These are phyloP conservation scores for Autographa pulchrina DNA, from an alignment of 2,888 invertebrate genomes.

Conservation along the genomic window DNA sequence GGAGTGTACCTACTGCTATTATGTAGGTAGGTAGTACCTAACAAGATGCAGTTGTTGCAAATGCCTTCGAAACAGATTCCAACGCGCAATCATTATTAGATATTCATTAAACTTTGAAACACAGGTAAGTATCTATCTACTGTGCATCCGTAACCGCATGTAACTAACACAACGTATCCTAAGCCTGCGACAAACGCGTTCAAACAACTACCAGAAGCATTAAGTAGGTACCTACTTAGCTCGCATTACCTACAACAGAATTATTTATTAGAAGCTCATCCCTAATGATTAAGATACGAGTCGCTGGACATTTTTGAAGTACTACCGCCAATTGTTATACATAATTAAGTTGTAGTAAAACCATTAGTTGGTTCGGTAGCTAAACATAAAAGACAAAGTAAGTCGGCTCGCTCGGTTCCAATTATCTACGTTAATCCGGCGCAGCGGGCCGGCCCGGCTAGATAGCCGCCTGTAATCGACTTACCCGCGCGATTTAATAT, in stretches of 20 bases:
- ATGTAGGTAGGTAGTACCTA: too few species aligned
- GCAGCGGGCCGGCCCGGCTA: constrained; percentile 69
- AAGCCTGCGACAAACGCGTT: not conserved
- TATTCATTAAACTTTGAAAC: not conserved
- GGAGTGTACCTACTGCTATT: too few species aligned
- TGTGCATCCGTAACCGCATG: not conserved
- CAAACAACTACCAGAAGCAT: not conserved
- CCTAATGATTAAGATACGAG: constrained; percentile 27
- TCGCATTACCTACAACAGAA: constrained; percentile 21
- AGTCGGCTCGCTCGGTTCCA: constrained; percentile 64
- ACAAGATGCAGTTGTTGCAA: not conserved
- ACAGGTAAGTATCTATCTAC: not conserved
- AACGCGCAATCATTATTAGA: not conserved
- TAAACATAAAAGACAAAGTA: constrained; percentile 59
- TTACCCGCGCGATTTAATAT: constrained; percentile 82
- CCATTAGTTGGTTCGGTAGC: constrained; percentile 51
- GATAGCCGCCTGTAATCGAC: constrained; percentile 78
- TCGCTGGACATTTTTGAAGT: constrained; percentile 40
- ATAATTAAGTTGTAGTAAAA: constrained; percentile 53
- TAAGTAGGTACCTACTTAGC: not conserved
- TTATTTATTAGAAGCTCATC: constrained; percentile 17
- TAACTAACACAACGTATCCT: not conserved
- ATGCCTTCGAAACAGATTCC: too few species aligned
- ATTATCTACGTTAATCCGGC: constrained; percentile 78
- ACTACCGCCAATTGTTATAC: constrained; percentile 38